Evolutionary conservation across 2,888 invertebrate genomes (phyloP), one percentile per base, ranked within the genome.

Genomic region (Trypoxylon attenuatum): DNA sequence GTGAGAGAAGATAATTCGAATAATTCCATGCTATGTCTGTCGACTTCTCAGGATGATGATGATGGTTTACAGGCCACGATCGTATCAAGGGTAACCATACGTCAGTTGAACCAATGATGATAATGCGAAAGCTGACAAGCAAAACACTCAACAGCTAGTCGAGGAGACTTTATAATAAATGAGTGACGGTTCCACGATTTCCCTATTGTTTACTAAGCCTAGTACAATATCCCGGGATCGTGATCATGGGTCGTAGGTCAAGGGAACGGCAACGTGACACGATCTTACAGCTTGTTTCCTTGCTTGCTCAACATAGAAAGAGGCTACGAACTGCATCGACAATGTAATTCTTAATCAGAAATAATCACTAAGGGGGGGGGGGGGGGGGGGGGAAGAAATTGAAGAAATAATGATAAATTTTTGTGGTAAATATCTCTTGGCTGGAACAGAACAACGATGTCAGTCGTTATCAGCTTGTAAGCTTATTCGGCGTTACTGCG

Each of bases 181-280:
- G 27, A 41, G 10, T 29, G 25, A 23, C 23, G 33, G 19, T 39
- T 22, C 39, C 49, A 38, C 22, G 55, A 59, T 64, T 57, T 59
- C 59, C 18, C 51, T 45, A 66, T 73, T 69, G 70, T 73, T 73
- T 69, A 73, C 66, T 56, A 54, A 43, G 41, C 39, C 59, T 68
- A 63, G 63, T 71, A 22, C n/a, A n/a, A n/a, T 16, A 15, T 2
- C 33, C 5, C 18, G 8, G 15, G 33, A 42, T 16, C 45, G 19
- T 38, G 57, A 66, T 69, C 47, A 47, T 33, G 27, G 53, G 61
- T 41, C 60, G 45, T 5, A 55, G 52, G 53, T 38, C 59, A 50
- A 54, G 42, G 47, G 39, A 53, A 47, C 13, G 38, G 27, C 54
- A 33, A 29, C 43, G 21, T 43, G 50, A 27, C 27, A 19, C 18